These are phyloP conservation scores for Poecilia velifera DNA, from an alignment of 2,797 vertebrate genomes.

Conservation along the genomic window DNA sequence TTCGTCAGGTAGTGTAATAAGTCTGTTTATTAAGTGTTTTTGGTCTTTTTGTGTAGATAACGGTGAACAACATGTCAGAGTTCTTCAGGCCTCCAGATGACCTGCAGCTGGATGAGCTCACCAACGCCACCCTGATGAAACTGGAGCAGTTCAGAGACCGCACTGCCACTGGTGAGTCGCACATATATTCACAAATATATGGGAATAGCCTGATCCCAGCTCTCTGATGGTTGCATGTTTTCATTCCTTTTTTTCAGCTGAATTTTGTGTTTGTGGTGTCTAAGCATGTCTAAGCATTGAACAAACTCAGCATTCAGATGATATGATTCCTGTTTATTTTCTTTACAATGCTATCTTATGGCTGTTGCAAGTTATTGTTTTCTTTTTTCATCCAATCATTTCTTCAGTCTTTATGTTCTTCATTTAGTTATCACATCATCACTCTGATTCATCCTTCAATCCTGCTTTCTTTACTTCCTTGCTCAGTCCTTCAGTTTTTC, in stretches of 20 bases:
- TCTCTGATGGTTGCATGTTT: conserved; percentile 22
- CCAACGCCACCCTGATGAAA: conserved; percentile 94
- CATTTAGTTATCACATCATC: background rate
- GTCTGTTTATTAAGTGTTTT: background rate
- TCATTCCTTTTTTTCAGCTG: conserved; percentile 25
- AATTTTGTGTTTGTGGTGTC: background rate
- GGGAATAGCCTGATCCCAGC: background rate
- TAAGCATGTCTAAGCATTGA: background rate
- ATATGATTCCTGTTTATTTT: conserved; percentile 41
- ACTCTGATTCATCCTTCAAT: background rate
- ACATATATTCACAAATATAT: background rate
- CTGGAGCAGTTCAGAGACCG: conserved; percentile 96
- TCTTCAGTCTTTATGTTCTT: background rate
- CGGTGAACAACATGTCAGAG: conserved; percentile 90
- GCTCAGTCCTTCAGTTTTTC: background rate
- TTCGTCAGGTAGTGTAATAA: background rate
- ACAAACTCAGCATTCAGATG: background rate
- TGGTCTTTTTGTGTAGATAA: conserved; percentile 81
- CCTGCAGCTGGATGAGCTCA: conserved; percentile 91
- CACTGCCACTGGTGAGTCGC: conserved; percentile 90
- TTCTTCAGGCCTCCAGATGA: conserved; percentile 94
- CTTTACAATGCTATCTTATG: conserved; percentile 31
- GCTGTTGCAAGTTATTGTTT: background rate
- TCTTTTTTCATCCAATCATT: background rate
- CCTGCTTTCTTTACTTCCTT: background rate